phyloP scores from a whole-genome alignment of 1,140 invertebrate genomes.

The Stegodyphus mimosarum region DNA sequence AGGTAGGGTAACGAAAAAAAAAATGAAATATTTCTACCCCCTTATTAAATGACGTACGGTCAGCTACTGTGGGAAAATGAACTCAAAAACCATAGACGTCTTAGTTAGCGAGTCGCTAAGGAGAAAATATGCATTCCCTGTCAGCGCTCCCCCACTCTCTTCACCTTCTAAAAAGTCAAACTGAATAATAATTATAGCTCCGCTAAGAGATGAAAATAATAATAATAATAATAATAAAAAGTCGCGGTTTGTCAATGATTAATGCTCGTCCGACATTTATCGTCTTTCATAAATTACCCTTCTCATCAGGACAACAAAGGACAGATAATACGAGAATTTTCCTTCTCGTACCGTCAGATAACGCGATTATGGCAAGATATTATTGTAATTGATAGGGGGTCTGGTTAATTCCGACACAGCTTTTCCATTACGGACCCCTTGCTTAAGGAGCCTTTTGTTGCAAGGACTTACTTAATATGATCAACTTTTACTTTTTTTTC shows the following conservation, averaged over 20 bases:
- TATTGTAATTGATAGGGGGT: slow-evolving; percentile 60
- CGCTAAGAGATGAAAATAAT: too few relatives aligned
- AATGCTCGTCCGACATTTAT: slow-evolving; percentile 55
- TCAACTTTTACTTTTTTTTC: slow-evolving; percentile 36
- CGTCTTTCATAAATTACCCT: slow-evolving; percentile 59
- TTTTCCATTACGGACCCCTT: slow-evolving; percentile 56
- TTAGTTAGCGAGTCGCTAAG: too few relatives aligned
- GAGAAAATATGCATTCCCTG: too few relatives aligned
- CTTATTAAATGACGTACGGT: too few relatives aligned
- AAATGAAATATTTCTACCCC: too few relatives aligned
- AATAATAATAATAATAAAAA: too few relatives aligned
- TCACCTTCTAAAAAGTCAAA: too few relatives aligned
- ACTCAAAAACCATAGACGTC: too few relatives aligned
- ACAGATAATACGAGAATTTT: slow-evolving; percentile 50
- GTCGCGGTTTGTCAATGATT: slow-evolving; percentile 61
- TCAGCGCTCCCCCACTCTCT: too few relatives aligned
- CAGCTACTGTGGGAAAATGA: too few relatives aligned
- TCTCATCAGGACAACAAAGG: slow-evolving; percentile 49
- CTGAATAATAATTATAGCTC: too few relatives aligned
- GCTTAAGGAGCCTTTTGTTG: slow-evolving; percentile 51
- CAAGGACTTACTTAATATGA: slow-evolving; percentile 53
- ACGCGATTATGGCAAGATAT: slow-evolving; percentile 57
- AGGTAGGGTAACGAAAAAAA: too few relatives aligned
- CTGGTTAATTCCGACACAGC: slow-evolving; percentile 60
- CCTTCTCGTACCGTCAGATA: slow-evolving; percentile 42